Evolutionary conservation across 2,888 invertebrate species (phyloP).

Genomic region (Euzophera pinguis): DNA sequence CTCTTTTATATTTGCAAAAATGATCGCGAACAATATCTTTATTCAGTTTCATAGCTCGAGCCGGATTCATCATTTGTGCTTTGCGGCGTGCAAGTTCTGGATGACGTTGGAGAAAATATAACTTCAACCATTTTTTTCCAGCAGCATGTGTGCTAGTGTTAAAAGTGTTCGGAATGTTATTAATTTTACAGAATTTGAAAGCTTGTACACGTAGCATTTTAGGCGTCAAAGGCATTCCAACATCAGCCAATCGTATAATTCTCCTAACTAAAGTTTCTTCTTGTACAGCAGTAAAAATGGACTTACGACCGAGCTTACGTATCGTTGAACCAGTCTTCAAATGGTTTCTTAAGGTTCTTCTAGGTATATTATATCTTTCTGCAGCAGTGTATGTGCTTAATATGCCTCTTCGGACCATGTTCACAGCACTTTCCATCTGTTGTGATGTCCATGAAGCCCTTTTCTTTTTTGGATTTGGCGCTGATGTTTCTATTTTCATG

Average conservation of each 20-base stretch:
- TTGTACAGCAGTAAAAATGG: neutral
- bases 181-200: slow-evolving; percentile 18
- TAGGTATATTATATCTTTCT: slow-evolving; percentile 2
- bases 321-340: neutral
- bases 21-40: slow-evolving; percentile 24
- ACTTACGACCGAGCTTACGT: neutral
- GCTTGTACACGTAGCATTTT: slow-evolving; percentile 19
- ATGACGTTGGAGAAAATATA: slow-evolving; percentile 18
- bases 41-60: slow-evolving; percentile 26
- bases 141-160: slow-evolving; percentile 15
- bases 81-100: slow-evolving; percentile 21
- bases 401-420: neutral
- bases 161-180: slow-evolving; percentile 18
- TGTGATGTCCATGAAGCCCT: too few relatives aligned
- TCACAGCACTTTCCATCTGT: neutral
- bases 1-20: slow-evolving; percentile 20
- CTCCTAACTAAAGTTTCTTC: neutral
- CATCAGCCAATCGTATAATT: slow-evolving; percentile 18
- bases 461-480: too few relatives aligned
- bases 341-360: slow-evolving; percentile 12
- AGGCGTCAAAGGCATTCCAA: slow-evolving; percentile 22
- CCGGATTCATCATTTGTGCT: slow-evolving; percentile 26
- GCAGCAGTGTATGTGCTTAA: neutral
- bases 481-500: too few relatives aligned
- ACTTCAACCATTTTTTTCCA: slow-evolving; percentile 19